phyloP scores from a whole-genome alignment of 2,113 vertebrate genomes.

The Ictalurus punctatus region DNA sequence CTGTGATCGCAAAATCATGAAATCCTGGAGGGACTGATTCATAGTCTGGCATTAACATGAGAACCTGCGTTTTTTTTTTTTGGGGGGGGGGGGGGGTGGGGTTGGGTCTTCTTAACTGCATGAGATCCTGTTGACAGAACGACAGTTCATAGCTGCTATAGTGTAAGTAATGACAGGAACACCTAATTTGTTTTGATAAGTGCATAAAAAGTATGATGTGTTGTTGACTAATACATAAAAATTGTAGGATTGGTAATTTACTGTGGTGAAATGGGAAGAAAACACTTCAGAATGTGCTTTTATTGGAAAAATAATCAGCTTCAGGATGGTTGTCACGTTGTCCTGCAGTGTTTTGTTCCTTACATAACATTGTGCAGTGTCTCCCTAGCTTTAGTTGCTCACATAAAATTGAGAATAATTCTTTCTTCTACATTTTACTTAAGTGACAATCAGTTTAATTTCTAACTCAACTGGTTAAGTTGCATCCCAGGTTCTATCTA shows the following conservation, averaged over 20 bases:
- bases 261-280: neutral
- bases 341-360: neutral
- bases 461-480: neutral
- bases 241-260: neutral
- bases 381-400: neutral
- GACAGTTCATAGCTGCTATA: neutral
- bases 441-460: conserved; percentile 17
- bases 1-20: no score
- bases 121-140: neutral
- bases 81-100: no score
- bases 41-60: neutral
- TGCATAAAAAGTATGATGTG: neutral
- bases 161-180: neutral
- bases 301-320: neutral
- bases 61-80: neutral
- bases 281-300: neutral
- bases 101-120: neutral
- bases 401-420: neutral
- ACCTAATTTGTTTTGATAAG: neutral
- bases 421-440: neutral
- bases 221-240: neutral
- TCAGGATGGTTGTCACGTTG: neutral
- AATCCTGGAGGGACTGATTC: no score
- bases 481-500: neutral
- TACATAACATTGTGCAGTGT: neutral